phyloP scores from a whole-genome alignment of 1,140 invertebrate genomes.

The Drosophila erecta region DNA sequence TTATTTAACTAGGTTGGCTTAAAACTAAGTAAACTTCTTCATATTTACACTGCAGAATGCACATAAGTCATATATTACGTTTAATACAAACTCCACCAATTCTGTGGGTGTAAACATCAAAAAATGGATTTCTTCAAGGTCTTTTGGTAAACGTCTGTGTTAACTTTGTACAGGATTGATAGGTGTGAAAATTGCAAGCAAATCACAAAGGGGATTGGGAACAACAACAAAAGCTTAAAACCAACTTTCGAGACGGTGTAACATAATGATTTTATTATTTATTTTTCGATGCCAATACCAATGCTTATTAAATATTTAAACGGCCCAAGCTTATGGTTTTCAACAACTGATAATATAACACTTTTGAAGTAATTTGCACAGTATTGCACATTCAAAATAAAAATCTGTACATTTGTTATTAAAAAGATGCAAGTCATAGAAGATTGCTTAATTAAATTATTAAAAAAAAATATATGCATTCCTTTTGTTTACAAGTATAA shows the following conservation, averaged over 20 bases:
- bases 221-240: neutral
- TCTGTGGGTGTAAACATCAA: conserved; percentile 14
- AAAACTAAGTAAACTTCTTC: conserved; percentile 39
- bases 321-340: neutral
- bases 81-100: conserved; percentile 31
- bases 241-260: neutral
- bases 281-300: no score
- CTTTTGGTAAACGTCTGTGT: conserved; percentile 27
- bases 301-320: neutral
- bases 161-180: conserved; percentile 63
- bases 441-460: neutral
- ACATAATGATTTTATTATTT: no score
- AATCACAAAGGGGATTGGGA: neutral
- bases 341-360: no score
- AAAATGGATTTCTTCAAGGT: conserved; percentile 46
- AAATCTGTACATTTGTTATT: neutral
- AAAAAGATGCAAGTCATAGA: no score
- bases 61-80: conserved; percentile 27
- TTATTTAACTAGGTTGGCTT: conserved; percentile 33
- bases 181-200: conserved; percentile 33
- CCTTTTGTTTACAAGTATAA: neutral
- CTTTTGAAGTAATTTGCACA: no score
- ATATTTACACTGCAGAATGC: conserved; percentile 53
- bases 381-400: neutral
- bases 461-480: neutral